phyloP scores from a whole-genome alignment of 2,888 invertebrate genomes.

The Thyatira batis region DNA sequence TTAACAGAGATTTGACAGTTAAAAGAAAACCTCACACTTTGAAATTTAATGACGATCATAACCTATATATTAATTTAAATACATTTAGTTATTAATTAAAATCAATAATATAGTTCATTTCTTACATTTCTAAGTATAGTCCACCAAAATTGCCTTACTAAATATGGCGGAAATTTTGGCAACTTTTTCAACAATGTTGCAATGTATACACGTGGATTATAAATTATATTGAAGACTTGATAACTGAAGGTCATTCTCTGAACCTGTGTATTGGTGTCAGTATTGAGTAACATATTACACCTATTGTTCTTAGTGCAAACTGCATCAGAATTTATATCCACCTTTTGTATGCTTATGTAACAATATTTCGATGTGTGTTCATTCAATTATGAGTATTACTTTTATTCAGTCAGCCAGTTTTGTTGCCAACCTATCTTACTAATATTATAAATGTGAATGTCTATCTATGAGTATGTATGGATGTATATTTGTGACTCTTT shows the following conservation, averaged over 20 bases:
- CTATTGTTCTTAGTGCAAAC: neutral
- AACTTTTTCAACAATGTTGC: neutral
- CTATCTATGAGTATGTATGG: too few relatives aligned
- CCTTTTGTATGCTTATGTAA: neutral
- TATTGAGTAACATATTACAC: neutral
- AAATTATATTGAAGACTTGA: neutral
- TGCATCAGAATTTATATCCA: neutral
- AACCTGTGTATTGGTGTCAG: neutral
- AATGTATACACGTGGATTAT: neutral
- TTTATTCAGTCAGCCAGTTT: too few relatives aligned
- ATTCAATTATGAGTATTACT: neutral
- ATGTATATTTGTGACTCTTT: too few relatives aligned
- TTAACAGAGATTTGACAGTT: too few relatives aligned
- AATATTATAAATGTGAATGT: too few relatives aligned
- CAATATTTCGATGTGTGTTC: neutral
- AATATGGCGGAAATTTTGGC: neutral
- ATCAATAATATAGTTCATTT: too few relatives aligned
- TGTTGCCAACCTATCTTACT: neutral
- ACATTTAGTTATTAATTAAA: too few relatives aligned
- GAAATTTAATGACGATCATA: too few relatives aligned
- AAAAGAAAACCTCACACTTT: too few relatives aligned
- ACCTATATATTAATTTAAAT: too few relatives aligned
- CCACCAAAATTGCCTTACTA: neutral
- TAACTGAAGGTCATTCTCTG: neutral
- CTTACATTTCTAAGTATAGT: too few relatives aligned